Evolutionary conservation across 2,113 vertebrate species (phyloP).

Genomic region (Chlamydotis undulata): DNA sequence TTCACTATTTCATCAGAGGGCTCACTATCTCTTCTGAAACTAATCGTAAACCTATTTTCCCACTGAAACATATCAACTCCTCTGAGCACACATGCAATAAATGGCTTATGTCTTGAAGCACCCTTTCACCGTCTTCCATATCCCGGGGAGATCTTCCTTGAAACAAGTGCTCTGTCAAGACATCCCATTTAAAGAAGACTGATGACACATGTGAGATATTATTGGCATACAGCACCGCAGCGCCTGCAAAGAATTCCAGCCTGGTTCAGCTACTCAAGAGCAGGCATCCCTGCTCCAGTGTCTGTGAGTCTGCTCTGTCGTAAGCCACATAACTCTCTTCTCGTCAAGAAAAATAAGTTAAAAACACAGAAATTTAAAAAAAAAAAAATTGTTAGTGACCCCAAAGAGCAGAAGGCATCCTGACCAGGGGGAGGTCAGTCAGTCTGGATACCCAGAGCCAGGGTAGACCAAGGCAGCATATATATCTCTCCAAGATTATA

Average conservation of each 20-base stretch:
- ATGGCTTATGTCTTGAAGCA: not conserved
- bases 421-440: not conserved
- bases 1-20: not conserved
- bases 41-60: not conserved
- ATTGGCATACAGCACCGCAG: not conserved
- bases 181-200: not conserved
- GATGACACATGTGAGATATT: conserved; percentile 16
- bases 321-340: not conserved
- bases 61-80: not conserved
- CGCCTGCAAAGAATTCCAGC: not conserved
- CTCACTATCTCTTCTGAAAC: not conserved
- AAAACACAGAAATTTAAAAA: not conserved
- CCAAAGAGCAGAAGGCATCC: not conserved
- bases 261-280: not conserved
- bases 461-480: not conserved
- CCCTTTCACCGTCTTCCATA: not conserved
- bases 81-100: not conserved
- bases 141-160: not conserved
- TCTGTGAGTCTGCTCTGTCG: not conserved
- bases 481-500: not conserved
- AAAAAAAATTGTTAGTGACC: not conserved
- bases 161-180: conserved; percentile 24
- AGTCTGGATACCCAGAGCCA: not conserved
- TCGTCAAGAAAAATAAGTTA: not conserved
- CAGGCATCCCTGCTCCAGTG: not conserved